Evolutionary conservation across 2,113 vertebrate species (phyloP).

Genomic region (Muntiacus reevesi): DNA sequence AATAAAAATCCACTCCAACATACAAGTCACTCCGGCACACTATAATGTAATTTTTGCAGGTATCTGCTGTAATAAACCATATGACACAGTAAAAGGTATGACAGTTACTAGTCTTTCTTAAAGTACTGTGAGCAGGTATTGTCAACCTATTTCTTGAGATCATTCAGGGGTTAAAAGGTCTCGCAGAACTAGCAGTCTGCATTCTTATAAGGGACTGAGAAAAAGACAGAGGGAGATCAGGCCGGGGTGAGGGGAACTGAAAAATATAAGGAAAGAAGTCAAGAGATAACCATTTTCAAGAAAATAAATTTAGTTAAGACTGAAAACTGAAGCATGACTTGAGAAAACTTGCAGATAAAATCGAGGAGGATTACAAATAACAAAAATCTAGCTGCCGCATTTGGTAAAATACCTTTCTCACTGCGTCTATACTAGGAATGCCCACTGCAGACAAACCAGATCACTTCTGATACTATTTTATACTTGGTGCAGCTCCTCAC

Average conservation of each 20-base stretch:
- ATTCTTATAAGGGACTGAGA: not conserved
- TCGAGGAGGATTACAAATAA: not conserved
- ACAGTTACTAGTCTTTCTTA: not conserved
- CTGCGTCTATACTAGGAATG: not conserved
- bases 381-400: not conserved
- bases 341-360: not conserved
- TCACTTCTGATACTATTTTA: too few species aligned
- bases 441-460: not conserved
- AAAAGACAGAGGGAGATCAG: not conserved
- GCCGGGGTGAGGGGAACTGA: not conserved
- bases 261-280: not conserved
- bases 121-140: not conserved
- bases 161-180: not conserved
- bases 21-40: not conserved
- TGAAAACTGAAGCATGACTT: not conserved
- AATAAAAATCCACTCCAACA: slow-evolving; percentile 39
- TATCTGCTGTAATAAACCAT: not conserved
- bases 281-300: not conserved
- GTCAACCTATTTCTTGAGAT: not conserved
- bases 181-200: not conserved
- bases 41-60: slow-evolving; percentile 16
- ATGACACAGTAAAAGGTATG: not conserved
- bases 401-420: accelerated
- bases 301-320: not conserved
- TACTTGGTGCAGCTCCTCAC: not conserved